Evolutionary conservation across 2,888 invertebrate species (phyloP).

Genomic region (Meliscaeva auricollis): DNA sequence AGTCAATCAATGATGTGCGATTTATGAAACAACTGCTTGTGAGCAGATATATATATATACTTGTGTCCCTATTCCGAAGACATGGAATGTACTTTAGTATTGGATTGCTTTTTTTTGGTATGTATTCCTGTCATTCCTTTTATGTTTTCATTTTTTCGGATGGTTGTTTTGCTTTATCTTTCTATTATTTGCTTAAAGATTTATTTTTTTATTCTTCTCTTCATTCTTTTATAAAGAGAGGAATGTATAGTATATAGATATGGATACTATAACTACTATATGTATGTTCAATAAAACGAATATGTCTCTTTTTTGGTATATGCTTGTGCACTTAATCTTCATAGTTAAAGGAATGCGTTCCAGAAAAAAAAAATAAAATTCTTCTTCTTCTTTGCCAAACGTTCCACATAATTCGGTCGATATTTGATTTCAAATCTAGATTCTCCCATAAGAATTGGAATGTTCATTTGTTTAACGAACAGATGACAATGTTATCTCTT

Average conservation of each 20-base stretch:
- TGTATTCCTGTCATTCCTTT: slow-evolving; percentile 29
- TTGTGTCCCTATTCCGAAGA: neutral
- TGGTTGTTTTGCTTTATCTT: slow-evolving; percentile 49
- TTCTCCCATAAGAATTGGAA: slow-evolving; percentile 39
- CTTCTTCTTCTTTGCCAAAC: neutral
- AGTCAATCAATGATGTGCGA: no score
- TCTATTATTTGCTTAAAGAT: slow-evolving; percentile 43
- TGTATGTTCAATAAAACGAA: slow-evolving; percentile 42
- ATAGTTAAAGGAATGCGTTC: slow-evolving; percentile 45
- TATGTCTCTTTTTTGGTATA: slow-evolving; percentile 40
- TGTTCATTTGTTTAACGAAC: slow-evolving; percentile 49
- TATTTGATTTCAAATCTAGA: slow-evolving; percentile 39
- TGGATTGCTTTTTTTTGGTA: neutral
- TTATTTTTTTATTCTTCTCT: slow-evolving; percentile 1
- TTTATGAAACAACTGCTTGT: no score
- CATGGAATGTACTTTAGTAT: neutral
- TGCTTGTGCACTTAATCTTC: slow-evolving; percentile 44
- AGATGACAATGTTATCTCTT: slow-evolving; percentile 54
- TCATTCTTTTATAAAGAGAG: neutral
- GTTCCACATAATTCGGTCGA: neutral
- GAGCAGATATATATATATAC: no score
- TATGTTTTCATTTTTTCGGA: slow-evolving; percentile 16
- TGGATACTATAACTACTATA: neutral
- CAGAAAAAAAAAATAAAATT: slow-evolving; percentile 12
- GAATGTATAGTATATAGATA: neutral